A percentile compares a stretch with the other conserved stretches of the same genome.
These are phyloP conservation scores for Hanleya hanleyi DNA, from an alignment of 2,888 invertebrate species.

Conservation along the genomic window DNA sequence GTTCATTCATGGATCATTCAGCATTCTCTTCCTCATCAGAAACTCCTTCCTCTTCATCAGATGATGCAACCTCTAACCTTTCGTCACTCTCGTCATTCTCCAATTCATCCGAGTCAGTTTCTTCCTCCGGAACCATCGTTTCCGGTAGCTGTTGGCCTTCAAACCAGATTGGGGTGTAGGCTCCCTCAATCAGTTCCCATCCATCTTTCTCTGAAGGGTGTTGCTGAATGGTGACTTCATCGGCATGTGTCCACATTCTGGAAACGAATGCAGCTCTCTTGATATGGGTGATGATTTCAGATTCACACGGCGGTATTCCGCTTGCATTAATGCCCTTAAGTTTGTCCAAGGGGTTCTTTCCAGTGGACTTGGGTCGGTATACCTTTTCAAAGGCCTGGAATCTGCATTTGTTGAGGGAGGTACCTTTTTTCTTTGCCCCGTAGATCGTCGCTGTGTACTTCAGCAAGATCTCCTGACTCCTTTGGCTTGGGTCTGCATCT, in stretches of 20 bases:
- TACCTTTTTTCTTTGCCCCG: not conserved
- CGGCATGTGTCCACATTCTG: slow-evolving; percentile 3
- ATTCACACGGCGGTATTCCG: slow-evolving; percentile 1
- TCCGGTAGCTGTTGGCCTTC: slow-evolving; percentile 11
- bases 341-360: slow-evolving; percentile 9
- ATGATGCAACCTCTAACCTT: too few species aligned
- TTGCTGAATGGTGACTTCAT: not conserved
- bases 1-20: too few species aligned
- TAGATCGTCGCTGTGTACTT: not conserved
- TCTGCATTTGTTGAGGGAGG: not conserved
- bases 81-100: too few species aligned
- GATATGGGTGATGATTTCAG: slow-evolving; percentile 7
- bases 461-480: not conserved
- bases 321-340: slow-evolving; percentile 12
- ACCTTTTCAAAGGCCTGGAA: not conserved
- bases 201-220: slow-evolving; percentile 8
- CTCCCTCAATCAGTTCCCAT: not conserved
- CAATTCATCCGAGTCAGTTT: too few species aligned
- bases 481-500: not conserved
- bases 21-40: too few species aligned
- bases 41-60: too few species aligned
- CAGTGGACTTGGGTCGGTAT: not conserved
- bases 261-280: slow-evolving; percentile 7
- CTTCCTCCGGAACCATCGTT: not conserved
- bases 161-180: slow-evolving; percentile 9